phyloP scores from a whole-genome alignment of 2,797 vertebrate species.

The Tamandua tetradactyla region DNA sequence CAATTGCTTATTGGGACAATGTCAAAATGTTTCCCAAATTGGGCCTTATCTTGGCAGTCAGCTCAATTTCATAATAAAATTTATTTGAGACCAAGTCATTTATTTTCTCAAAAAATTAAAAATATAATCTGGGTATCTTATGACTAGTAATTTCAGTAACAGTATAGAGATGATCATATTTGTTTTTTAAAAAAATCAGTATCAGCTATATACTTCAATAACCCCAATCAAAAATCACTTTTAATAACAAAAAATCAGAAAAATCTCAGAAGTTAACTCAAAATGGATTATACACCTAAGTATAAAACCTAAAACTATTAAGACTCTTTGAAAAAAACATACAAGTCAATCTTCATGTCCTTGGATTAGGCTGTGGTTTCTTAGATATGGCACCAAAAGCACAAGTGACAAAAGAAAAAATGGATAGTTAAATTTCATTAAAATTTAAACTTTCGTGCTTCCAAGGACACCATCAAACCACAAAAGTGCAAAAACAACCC shows the following conservation, averaged over 20 bases:
- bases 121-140: conserved; percentile 41
- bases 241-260: background rate
- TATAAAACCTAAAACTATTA: background rate
- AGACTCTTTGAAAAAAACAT: background rate
- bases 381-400: background rate
- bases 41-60: conserved; percentile 41
- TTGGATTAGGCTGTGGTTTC: background rate
- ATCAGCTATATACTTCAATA: conserved; percentile 18
- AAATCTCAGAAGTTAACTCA: background rate
- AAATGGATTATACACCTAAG: background rate
- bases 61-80: conserved; percentile 61
- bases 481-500: background rate
- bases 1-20: background rate
- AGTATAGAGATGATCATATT: conserved; percentile 14
- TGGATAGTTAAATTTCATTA: background rate
- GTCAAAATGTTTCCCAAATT: conserved; percentile 51
- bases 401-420: background rate
- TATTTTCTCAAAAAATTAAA: conserved; percentile 44
- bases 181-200: conserved; percentile 50
- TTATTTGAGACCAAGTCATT: conserved; percentile 28
- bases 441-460: background rate
- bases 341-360: background rate
- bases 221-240: conserved; percentile 13
- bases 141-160: conserved; percentile 58
- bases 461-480: background rate